Evolutionary conservation across 1,140 invertebrate species (phyloP), one percentile per base, ranked within the genome.

Genomic region (Ptiloglossa arizonensis): DNA sequence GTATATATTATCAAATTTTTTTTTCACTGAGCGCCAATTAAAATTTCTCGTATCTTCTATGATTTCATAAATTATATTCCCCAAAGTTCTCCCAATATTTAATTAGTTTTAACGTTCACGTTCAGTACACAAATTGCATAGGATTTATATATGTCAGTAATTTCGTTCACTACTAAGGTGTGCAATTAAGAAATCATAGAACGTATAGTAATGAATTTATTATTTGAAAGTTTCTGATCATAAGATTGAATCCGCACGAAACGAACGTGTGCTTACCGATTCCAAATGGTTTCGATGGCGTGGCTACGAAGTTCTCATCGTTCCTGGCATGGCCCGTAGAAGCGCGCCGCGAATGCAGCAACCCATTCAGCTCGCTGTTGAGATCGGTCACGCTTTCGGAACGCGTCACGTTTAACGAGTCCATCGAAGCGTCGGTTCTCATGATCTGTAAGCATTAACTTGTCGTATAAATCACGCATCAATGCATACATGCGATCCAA

Each of bases 301-400:
- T 92, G 63, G 92, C 80, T 11, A 93, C 86, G 73, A 90, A 88
- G 84, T 89, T 92, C 17, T 95, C 94, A 5, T 93, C 90, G 75
- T 94, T 93, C 87, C 94, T 94, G 59, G 94, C 87, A 87, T 92
- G 89, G 46, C 89, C 89, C 17, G 86, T 78, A 2, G 90, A 90
- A n/a, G 92, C 86, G 52, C 89, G 87, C 13, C 91, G 84, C 17
- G 89, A 73, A 77, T 91, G 87, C 6, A 90, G 86, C 19, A 90
- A 60, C 38, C 79, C 89, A 68, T 87, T 92, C 19, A 91, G 56
- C 64, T 92, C 91, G 1, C 89, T 89, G 83, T 95, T 97, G 2
- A 97, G 92, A 92, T 97, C 96, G 35, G 95, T 95, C 68, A 97
- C 96, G 91, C 96, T 97, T 90, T 97, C 96, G 50, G 96, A 97